Evolutionary conservation across 2,797 vertebrate species (phyloP), one percentile per base, ranked within the genome.

Genomic region (Eutrigla gurnardus): DNA sequence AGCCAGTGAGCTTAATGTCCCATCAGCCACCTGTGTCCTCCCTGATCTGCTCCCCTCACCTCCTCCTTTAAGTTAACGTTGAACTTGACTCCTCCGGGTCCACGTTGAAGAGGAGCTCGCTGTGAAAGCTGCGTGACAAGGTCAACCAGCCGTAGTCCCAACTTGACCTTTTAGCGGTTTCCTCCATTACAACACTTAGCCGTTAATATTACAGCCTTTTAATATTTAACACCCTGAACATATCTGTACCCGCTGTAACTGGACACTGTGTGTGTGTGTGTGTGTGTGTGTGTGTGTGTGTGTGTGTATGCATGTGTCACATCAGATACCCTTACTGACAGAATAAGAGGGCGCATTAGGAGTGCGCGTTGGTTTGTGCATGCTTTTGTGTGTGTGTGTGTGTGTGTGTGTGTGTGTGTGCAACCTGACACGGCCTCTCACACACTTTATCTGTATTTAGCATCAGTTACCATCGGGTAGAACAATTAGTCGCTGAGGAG

Each of bases 261-360:
- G 70, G 89, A 93, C 82, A 70, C 87, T 11, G 53, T 80, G 84
- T 82, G 82, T 75, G 55, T 59, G 54, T 65, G 73, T 50, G 69
- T 62, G 75, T 77, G 73, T 33, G 58, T 59, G 67, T 66, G 70
- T 43, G 50, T 58, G 55, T 61, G 71, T 46, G 72, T 63, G 63
- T 63, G 78, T 53, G 59, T 62, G 61, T 59, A 54, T 0, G 43
- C 78, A 47, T 35, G 78, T 75, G 69, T 73, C 75, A 81, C 84
- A 92, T 86, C 74, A 88, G 86, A 92, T 92, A 91, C 67, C 66
- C 85, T 90, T 86, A 86, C 85, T 89, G 91, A 91, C 87, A 91
- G 89, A 66, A 75, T 66, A 65, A 55, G 39, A 75, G 64, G 66
- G 65, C 1, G 40, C 60, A 12, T 14, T 25, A 65, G 32, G 52